Conservation (phyloP, 1,140 invertebrate genomes). For the Lasaia peninsularis region DNA sequence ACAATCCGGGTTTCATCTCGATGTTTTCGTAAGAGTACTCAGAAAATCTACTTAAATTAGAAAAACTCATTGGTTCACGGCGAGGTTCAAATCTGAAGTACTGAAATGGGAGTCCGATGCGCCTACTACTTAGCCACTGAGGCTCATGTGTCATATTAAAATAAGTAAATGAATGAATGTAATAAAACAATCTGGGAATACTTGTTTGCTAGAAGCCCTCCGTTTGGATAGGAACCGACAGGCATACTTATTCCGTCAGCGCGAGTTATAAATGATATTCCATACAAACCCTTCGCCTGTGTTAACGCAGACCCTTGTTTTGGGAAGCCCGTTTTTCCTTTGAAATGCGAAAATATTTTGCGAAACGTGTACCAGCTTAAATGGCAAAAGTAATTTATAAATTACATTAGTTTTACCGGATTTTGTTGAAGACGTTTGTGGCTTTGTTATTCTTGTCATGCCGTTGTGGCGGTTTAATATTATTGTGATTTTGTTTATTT, state of each 20-base stretch:
- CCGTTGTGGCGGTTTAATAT: not conserved
- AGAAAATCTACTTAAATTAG: no score
- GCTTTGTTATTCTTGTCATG: not conserved
- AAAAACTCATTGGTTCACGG: no score
- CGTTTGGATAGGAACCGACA: conserved; percentile 7
- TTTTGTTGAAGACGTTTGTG: not conserved
- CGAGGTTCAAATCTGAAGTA: no score
- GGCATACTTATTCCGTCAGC: conserved; percentile 39
- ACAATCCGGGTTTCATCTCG: no score
- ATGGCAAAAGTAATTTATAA: conserved; percentile 6
- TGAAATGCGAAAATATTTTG: conserved; percentile 22
- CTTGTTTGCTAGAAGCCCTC: not conserved
- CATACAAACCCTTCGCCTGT: conserved; percentile 32
- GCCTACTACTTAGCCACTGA: no score
- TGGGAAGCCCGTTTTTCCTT: conserved; percentile 25
- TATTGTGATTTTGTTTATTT: not conserved
- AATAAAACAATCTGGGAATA: conserved; percentile 28
- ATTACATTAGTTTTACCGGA: conserved; percentile 6
- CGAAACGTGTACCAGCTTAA: conserved; percentile 9
- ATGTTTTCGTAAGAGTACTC: no score
- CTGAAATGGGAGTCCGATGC: no score
- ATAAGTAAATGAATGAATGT: conserved; percentile 13
- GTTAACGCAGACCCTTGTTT: conserved; percentile 35
- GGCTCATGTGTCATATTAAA: not conserved
- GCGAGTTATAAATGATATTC: conserved; percentile 42